Percentiles rank a stretch among this genome's conserved stretches.
phyloP scores from a whole-genome alignment of 2,113 vertebrate species.

The Microcebus lehilahytsara region DNA sequence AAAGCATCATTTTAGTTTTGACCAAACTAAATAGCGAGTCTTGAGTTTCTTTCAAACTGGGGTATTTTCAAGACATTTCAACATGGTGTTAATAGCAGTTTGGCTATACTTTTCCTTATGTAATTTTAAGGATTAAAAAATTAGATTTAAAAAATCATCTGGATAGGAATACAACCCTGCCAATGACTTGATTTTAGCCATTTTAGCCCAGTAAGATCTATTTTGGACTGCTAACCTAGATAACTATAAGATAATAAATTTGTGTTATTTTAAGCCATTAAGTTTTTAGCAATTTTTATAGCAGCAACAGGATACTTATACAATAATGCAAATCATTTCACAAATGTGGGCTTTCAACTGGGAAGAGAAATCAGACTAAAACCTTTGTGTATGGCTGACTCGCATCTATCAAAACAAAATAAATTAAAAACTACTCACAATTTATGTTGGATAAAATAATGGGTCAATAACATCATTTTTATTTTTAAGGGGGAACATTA shows the following conservation, averaged over 20 bases:
- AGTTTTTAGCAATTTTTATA: background rate
- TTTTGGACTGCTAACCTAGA: background rate
- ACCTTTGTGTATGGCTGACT: background rate
- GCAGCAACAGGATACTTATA: background rate
- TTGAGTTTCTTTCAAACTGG: background rate
- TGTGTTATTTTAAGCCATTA: conserved; percentile 11
- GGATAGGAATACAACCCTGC: background rate
- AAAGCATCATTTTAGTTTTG: conserved; percentile 17
- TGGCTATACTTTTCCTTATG: background rate
- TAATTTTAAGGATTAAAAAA: background rate
- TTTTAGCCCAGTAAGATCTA: background rate
- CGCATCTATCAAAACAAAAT: conserved; percentile 16
- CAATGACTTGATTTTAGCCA: background rate
- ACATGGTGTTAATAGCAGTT: background rate
- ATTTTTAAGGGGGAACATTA: background rate
- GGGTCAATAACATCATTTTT: background rate
- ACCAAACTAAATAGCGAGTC: background rate
- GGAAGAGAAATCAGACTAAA: background rate
- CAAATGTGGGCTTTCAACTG: background rate
- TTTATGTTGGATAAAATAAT: background rate
- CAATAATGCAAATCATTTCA: conserved; percentile 19
- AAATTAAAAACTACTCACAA: conserved; percentile 2
- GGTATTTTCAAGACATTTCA: background rate
- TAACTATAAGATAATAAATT: background rate
- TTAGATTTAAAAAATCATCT: background rate